A percentile compares a stretch with the other conserved stretches of the same genome.
Conservation (phyloP, 2,888 invertebrate species). For the Caenorhabditis sinica region DNA sequence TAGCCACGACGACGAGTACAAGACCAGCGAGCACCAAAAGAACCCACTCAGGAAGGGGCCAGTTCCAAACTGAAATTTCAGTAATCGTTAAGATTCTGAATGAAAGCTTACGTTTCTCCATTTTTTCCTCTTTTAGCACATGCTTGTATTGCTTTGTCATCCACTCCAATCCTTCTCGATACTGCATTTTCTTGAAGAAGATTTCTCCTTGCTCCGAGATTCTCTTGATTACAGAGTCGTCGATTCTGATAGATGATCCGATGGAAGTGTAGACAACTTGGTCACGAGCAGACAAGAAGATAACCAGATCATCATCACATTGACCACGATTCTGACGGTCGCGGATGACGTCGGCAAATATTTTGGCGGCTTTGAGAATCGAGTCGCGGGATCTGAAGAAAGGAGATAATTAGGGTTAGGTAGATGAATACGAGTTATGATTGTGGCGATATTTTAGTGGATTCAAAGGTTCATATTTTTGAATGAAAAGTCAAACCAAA, state of each 20-base stretch:
- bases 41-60: slow-evolving; percentile 56
- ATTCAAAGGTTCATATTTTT: too few relatives aligned
- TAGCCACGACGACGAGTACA: slow-evolving; percentile 38
- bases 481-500: too few relatives aligned
- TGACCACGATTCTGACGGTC: slow-evolving; percentile 67
- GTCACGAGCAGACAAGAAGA: slow-evolving; percentile 67
- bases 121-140: slow-evolving; percentile 35
- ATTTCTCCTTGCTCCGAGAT: slow-evolving; percentile 58
- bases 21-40: slow-evolving; percentile 18
- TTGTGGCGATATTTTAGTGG: too few relatives aligned
- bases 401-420: background rate
- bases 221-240: slow-evolving; percentile 24
- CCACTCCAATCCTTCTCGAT: slow-evolving; percentile 59
- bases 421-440: too few relatives aligned
- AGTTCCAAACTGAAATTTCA: slow-evolving; percentile 61
- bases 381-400: slow-evolving; percentile 57
- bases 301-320: slow-evolving; percentile 70
- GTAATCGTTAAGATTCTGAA: background rate
- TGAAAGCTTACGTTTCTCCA: slow-evolving; percentile 41
- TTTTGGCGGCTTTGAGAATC: slow-evolving; percentile 62
- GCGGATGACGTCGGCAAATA: slow-evolving; percentile 68
- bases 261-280: slow-evolving; percentile 66
- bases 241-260: slow-evolving; percentile 40
- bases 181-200: slow-evolving; percentile 57
- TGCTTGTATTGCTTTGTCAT: slow-evolving; percentile 62